A percentile compares a stretch with the other conserved stretches of the same genome.
Evolutionary conservation across 2,888 invertebrate genomes (phyloP).

Genomic region (Eledone cirrhosa): DNA sequence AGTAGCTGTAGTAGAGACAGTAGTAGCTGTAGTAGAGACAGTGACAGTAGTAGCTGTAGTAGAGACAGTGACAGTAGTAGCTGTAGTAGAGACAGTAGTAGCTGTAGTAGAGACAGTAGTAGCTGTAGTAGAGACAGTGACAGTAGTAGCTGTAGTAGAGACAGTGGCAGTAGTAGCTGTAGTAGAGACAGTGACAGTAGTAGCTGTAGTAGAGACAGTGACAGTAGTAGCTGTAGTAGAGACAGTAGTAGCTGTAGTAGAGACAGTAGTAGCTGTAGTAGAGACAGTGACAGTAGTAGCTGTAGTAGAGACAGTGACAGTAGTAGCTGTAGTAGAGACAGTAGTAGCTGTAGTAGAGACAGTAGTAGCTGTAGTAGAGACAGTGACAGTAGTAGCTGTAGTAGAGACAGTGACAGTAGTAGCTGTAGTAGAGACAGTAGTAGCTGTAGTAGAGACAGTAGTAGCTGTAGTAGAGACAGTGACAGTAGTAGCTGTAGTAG

Average conservation of each 20-base stretch:
- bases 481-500: background rate
- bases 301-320: slow-evolving; percentile 3
- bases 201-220: background rate
- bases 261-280: background rate
- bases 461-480: background rate
- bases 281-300: slow-evolving; percentile 1
- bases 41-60: background rate
- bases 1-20: background rate
- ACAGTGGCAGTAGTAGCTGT: background rate
- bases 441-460: background rate
- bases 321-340: slow-evolving; percentile 8
- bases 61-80: background rate
- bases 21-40: background rate
- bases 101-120: background rate
- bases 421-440: slow-evolving; percentile 1
- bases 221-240: background rate
- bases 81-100: background rate
- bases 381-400: background rate
- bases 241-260: background rate
- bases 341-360: slow-evolving; percentile 8
- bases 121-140: background rate
- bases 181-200: background rate
- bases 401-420: slow-evolving; percentile 8
- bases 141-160: too few relatives aligned
- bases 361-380: slow-evolving; percentile 10